Evolutionary conservation across 2,113 vertebrate genomes (phyloP).

Genomic region (Rhinolophus ferrumequinum): DNA sequence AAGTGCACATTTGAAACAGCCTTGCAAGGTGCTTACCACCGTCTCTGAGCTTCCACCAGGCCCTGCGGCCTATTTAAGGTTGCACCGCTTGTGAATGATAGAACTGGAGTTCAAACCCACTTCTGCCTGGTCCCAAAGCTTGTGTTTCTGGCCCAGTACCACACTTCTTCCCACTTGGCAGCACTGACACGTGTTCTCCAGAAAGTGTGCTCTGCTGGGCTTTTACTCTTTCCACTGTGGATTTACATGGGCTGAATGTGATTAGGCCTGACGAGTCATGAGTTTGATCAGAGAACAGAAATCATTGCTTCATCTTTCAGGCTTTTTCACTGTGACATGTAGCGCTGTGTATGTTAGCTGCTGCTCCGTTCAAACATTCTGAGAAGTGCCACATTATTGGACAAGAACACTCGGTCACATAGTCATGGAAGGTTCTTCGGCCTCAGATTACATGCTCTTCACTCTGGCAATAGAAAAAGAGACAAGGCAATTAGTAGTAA

Average conservation of each 20-base stretch:
- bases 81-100: not conserved
- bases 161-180: not conserved
- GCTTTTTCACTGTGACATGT: not conserved
- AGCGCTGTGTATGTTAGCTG: not conserved
- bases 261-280: not conserved
- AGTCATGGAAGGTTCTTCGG: not conserved
- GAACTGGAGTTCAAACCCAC: not conserved
- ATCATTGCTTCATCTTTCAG: not conserved
- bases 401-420: not conserved
- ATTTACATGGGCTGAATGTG: not conserved
- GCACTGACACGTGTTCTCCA: fast-evolving
- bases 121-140: not conserved
- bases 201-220: fast-evolving
- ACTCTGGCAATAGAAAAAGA: not conserved
- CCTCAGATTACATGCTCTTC: fast-evolving
- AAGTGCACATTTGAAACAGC: too few relatives aligned
- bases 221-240: not conserved
- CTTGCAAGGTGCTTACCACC: too few relatives aligned
- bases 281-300: not conserved
- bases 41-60: too few relatives aligned
- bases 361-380: not conserved
- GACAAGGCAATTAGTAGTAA: not conserved
- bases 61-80: not conserved
- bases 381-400: not conserved
- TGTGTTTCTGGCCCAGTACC: not conserved